Conservation (phyloP, 2,888 invertebrate species). For the Buathra laborator region DNA sequence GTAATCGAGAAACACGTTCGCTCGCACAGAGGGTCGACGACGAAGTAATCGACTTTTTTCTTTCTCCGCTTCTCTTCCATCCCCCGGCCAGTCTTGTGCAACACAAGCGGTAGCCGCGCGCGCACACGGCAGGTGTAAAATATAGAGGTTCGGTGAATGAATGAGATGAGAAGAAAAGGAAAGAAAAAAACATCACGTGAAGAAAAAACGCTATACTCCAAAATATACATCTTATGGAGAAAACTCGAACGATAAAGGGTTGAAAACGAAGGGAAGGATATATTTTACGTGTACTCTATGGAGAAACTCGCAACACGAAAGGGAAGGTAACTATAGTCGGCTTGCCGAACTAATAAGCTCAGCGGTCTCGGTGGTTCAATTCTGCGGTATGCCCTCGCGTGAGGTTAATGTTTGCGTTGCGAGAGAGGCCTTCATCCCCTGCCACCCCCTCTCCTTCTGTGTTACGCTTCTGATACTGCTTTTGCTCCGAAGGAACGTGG, state of each 20-base stretch:
- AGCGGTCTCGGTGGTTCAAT: conserved; percentile 53
- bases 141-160: conserved; percentile 31
- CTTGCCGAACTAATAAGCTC: conserved; percentile 55
- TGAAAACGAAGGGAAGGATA: background rate
- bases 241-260: background rate
- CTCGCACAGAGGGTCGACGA: conserved; percentile 45
- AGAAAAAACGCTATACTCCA: background rate
- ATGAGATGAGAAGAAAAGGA: conserved; percentile 6
- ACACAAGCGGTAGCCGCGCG: background rate
- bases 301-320: background rate
- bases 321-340: conserved; percentile 1
- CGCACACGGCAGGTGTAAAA: conserved; percentile 53
- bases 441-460: background rate
- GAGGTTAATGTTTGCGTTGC: conserved; percentile 50
- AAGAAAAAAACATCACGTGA: background rate
- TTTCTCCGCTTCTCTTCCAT: background rate
- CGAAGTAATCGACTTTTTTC: conserved; percentile 63
- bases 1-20: conserved; percentile 62
- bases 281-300: background rate
- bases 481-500: conserved; percentile 1
- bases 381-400: conserved; percentile 45
- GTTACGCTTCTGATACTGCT: conserved; percentile 6
- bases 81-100: background rate
- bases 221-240: background rate
- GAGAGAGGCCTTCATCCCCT: background rate